A percentile compares a stretch with the other conserved stretches of the same genome.
phyloP scores from a whole-genome alignment of 2,113 vertebrate species.

The Gadus chalcogrammus region DNA sequence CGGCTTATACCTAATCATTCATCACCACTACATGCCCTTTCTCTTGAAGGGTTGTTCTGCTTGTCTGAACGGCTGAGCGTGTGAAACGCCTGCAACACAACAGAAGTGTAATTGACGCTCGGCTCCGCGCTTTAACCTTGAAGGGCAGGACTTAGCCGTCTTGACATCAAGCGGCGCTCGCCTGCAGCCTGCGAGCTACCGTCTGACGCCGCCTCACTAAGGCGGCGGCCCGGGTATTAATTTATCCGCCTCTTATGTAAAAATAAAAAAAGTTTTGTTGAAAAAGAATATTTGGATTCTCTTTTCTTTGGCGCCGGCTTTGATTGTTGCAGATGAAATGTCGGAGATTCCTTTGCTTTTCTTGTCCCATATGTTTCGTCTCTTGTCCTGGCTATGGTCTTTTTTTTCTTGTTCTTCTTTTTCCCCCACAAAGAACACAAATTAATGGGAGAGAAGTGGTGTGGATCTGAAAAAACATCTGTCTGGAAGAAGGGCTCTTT shows the following conservation, averaged over 20 bases:
- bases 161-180: constrained; percentile 55
- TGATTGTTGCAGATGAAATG: constrained; percentile 47
- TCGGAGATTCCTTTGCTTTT: constrained; percentile 12
- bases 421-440: constrained; percentile 67
- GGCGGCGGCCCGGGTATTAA: constrained; percentile 33
- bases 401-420: constrained; percentile 61
- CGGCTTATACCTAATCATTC: no score
- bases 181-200: constrained; percentile 51
- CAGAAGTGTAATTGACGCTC: constrained; percentile 63
- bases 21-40: no score
- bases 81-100: constrained; percentile 20
- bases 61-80: no score
- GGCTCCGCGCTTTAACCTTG: constrained; percentile 56
- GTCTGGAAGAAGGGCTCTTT: constrained; percentile 66
- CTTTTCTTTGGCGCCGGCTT: constrained; percentile 37
- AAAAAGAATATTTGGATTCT: constrained; percentile 53
- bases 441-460: constrained; percentile 56
- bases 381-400: constrained; percentile 50
- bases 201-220: constrained; percentile 54
- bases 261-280: constrained; percentile 42
- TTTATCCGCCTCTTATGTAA: constrained; percentile 47
- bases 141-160: constrained; percentile 48
- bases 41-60: no score
- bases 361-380: constrained; percentile 28
- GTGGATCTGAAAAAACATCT: constrained; percentile 66